Percentiles rank a stretch among this genome's conserved stretches.
phyloP scores from a whole-genome alignment of 2,113 vertebrate species.

The Trachemys scripta region DNA sequence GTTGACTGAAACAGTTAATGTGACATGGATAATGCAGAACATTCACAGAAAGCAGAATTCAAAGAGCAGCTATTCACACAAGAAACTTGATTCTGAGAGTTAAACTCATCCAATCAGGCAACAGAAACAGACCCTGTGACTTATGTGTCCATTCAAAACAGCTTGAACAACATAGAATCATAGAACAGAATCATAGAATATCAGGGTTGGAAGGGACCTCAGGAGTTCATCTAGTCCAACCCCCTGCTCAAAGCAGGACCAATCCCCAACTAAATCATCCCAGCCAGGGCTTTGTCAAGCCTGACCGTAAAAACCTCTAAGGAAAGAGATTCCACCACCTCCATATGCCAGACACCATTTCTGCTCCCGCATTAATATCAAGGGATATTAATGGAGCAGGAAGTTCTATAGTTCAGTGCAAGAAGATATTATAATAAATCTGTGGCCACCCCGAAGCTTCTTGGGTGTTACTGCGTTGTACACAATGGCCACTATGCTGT shows the following conservation, averaged over 20 bases:
- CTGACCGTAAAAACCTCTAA: too few relatives aligned
- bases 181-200: too few relatives aligned
- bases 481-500: not conserved
- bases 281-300: too few relatives aligned
- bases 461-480: not conserved
- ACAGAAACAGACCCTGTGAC: not conserved
- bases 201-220: too few relatives aligned
- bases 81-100: not conserved
- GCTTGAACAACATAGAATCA: not conserved
- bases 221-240: too few relatives aligned
- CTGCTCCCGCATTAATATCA: not conserved
- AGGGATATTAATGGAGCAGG: not conserved
- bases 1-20: not conserved
- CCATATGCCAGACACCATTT: not conserved
- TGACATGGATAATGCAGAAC: too few relatives aligned
- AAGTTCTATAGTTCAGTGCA: not conserved
- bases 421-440: not conserved
- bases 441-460: not conserved
- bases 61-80: not conserved
- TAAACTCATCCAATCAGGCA: not conserved
- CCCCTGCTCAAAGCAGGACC: too few relatives aligned
- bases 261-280: too few relatives aligned
- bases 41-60: not conserved
- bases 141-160: not conserved
- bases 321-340: too few relatives aligned